Evolutionary conservation across 1,140 invertebrate genomes (phyloP), one percentile per base, ranked within the genome.

Genomic region (Odontomachus brunneus): DNA sequence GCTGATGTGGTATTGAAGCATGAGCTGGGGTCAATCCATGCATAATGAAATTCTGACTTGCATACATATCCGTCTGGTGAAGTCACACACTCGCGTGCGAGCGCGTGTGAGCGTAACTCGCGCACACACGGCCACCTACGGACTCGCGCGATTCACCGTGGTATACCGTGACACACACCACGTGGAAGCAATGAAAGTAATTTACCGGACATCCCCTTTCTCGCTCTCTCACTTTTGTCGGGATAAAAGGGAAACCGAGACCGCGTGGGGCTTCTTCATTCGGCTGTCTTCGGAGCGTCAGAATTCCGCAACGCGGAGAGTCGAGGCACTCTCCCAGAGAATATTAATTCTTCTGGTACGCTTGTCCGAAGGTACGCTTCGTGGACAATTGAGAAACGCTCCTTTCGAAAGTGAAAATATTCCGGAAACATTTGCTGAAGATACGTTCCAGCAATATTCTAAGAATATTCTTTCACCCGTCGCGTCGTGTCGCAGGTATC

Each of bases 21-120:
- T 88, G 89, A 89, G 75, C 88, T 81, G 85, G 75, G 90, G 89
- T 91, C 89, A 90, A 84, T 84, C 57, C 84, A 90, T 91, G 89
- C 87, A 91, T 90, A 91, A 91, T 91, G 88, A 91, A 87, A 90
- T 89, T 89, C 76, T 62, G 69, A 84, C 84, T 89, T 88, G 85
- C 82, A 89, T 91, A 78, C 69, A 65, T 83, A 89, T 76, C 59
- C 62, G 57, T 60, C 38, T 49, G 62, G 55, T 63, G 38, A 57
- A 80, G 48, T 12, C n/a, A 49, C 24, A 69, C 38, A 19, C 17
- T 17, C 17, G 2, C 49, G 48, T 59, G n/a, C 17, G 19, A 7
- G n/a, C 49, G 29, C 7, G 19, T 65, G 48, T 29, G 22, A 7
- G 24, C 11, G 53, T 73, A 7, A 29, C 26, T 24, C 26, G 26